Evolutionary conservation across 2,888 invertebrate genomes (phyloP).

Genomic region (Dicycla oo): DNA sequence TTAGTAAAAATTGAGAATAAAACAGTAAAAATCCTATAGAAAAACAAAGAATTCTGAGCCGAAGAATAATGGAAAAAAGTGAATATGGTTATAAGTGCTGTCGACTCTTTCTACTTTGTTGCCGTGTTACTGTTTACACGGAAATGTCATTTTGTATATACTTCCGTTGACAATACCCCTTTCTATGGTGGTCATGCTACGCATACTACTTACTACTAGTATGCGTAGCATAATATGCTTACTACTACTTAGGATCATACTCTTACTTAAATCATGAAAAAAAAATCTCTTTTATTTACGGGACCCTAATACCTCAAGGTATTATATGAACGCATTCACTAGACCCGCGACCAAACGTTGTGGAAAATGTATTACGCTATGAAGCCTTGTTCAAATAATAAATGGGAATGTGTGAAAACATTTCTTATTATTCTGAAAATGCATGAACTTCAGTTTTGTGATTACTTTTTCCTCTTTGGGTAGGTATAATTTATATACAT

Average conservation of each 20-base stretch:
- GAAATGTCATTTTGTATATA: no score
- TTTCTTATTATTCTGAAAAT: slow-evolving; percentile 48
- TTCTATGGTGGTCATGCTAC: no score
- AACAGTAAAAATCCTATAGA: no score
- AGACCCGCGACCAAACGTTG: slow-evolving; percentile 44
- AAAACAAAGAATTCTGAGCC: no score
- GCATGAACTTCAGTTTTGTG: slow-evolving; percentile 14
- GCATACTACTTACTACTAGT: no score
- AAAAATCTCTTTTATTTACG: not conserved
- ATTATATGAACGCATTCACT: slow-evolving; percentile 48
- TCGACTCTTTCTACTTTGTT: no score
- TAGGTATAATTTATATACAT: not conserved
- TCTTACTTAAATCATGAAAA: not conserved
- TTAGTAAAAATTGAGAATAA: no score
- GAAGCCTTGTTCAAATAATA: slow-evolving; percentile 55
- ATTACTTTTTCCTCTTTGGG: not conserved
- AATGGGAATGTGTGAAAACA: slow-evolving; percentile 53
- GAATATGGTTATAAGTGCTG: no score
- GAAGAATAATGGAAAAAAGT: no score
- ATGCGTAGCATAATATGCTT: no score
- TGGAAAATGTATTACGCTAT: slow-evolving; percentile 59
- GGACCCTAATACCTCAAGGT: slow-evolving; percentile 43
- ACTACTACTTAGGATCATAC: not conserved
- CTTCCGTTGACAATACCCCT: no score
- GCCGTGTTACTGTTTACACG: no score